phyloP scores from a whole-genome alignment of 2,888 invertebrate genomes.

The Epinotia nisella region DNA sequence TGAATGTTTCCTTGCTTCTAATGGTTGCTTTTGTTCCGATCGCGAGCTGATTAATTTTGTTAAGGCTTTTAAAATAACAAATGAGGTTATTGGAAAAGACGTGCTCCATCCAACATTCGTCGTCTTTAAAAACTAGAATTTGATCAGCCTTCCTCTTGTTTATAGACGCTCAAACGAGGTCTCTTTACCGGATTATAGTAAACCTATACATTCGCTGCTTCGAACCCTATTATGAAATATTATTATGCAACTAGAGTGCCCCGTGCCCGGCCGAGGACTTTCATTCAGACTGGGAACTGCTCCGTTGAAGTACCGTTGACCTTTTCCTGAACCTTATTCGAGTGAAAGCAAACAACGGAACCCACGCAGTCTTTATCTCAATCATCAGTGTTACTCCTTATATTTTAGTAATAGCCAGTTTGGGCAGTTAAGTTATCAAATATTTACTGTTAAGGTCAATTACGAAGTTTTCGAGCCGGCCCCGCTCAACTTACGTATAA shows the following conservation, averaged over 20 bases:
- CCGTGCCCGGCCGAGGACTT: conserved; percentile 2
- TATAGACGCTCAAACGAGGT: neutral
- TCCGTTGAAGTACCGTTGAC: conserved; percentile 8
- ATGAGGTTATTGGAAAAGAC: conserved; percentile 16
- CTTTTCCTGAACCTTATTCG: conserved; percentile 13
- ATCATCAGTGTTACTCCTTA: conserved; percentile 7
- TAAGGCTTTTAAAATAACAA: conserved; percentile 68
- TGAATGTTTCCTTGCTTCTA: conserved; percentile 57
- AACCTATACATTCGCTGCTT: neutral
- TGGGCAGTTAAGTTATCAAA: neutral
- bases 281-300: conserved; percentile 3
- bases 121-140: neutral
- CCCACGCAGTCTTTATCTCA: conserved; percentile 21
- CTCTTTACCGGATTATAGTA: neutral
- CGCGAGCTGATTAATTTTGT: conserved; percentile 67
- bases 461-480: neutral
- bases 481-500: neutral
- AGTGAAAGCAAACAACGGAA: conserved; percentile 16
- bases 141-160: neutral
- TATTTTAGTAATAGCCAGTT: conserved; percentile 3
- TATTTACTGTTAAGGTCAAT: neutral
- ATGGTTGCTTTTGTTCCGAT: conserved; percentile 52
- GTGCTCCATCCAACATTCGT: neutral
- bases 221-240: conserved; percentile 4
- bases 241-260: neutral